Conservation (phyloP, 2,888 invertebrate genomes). For the Latrodectus elegans region DNA sequence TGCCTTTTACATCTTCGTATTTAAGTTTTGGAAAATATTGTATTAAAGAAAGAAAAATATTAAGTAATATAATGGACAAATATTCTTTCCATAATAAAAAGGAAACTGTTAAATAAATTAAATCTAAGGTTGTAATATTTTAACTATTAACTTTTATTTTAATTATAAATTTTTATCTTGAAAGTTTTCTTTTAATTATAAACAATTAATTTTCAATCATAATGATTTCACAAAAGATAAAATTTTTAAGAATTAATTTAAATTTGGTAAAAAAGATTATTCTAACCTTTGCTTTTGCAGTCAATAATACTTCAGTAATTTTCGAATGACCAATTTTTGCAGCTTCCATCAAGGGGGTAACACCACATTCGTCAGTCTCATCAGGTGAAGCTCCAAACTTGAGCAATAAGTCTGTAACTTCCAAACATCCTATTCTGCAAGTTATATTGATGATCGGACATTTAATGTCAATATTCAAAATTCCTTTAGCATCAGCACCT, state of each 20-base stretch:
- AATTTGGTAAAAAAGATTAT: neutral
- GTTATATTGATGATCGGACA: conserved; percentile 88
- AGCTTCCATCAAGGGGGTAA: conserved; percentile 89
- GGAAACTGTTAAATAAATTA: no score
- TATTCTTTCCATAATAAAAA: no score
- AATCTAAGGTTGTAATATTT: no score
- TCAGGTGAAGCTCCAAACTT: conserved; percentile 94
- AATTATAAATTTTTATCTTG: no score
- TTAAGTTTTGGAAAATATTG: neutral
- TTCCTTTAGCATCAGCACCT: conserved; percentile 89
- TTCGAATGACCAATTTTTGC: conserved; percentile 92
- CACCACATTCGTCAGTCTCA: conserved; percentile 89
- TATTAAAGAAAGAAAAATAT: no score
- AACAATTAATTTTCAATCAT: neutral
- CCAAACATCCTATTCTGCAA: conserved; percentile 90
- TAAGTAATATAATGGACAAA: no score
- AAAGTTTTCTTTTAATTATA: neutral
- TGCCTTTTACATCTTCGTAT: neutral
- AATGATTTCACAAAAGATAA: no score
- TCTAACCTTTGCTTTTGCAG: conserved; percentile 75
- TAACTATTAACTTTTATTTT: no score
- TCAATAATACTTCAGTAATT: conserved; percentile 79
- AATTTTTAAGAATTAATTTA: no score
- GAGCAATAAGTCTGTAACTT: conserved; percentile 90
- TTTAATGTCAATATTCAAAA: conserved; percentile 77